Conservation (phyloP, 2,888 invertebrate genomes). For the Chrysolina americana region DNA sequence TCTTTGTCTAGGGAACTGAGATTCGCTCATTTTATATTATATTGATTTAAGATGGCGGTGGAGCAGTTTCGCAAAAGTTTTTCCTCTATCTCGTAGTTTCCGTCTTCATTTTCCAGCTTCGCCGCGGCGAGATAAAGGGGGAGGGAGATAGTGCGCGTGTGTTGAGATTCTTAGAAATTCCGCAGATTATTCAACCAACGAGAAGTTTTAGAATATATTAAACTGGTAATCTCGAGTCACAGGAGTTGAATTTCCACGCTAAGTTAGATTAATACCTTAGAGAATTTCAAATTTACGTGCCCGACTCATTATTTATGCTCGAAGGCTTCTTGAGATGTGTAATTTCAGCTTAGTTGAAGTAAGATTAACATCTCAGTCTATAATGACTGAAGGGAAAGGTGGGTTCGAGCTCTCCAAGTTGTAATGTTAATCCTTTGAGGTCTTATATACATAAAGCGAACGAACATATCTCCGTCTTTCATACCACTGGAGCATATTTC, state of each 20-base stretch:
- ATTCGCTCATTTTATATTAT: conserved; percentile 70
- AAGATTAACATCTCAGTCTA: conserved; percentile 65
- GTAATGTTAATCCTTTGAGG: conserved; percentile 54
- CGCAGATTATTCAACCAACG: conserved; percentile 66
- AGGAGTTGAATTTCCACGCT: conserved; percentile 70
- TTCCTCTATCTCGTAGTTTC: conserved; percentile 49
- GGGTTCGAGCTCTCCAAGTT: conserved; percentile 48
- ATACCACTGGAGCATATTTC: conserved; percentile 43
- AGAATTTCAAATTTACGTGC: conserved; percentile 70
- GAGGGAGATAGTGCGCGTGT: conserved; percentile 37
- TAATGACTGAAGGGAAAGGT: conserved; percentile 55
- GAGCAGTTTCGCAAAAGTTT: conserved; percentile 57
- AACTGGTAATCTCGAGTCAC: conserved; percentile 70
- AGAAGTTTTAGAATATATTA: conserved; percentile 71
- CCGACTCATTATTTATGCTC: conserved; percentile 70
- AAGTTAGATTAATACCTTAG: conserved; percentile 71
- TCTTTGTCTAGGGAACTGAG: conserved; percentile 67
- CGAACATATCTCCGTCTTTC: conserved; percentile 43
- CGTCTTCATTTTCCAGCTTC: conserved; percentile 40
- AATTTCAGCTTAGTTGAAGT: conserved; percentile 66
- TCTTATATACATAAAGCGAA: conserved; percentile 50
- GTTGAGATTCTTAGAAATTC: conserved; percentile 46
- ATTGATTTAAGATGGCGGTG: conserved; percentile 70
- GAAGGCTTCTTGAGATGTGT: conserved; percentile 69
- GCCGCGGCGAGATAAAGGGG: conserved; percentile 36